Evolutionary conservation across 2,113 vertebrate genomes (phyloP).

Genomic region (Neodon shergylaensis): DNA sequence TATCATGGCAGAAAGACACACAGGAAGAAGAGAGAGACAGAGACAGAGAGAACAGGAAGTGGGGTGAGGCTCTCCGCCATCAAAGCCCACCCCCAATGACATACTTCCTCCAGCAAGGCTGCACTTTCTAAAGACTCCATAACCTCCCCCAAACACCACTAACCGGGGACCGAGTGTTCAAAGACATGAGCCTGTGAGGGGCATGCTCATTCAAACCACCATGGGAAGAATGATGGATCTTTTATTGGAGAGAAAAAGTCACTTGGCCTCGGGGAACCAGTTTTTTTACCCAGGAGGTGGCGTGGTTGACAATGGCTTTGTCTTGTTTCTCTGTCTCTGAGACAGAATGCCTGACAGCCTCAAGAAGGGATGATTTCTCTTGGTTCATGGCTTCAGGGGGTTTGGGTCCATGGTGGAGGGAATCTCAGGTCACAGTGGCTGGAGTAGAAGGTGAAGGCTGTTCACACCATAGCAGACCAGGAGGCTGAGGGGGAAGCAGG

Average conservation of each 20-base stretch:
- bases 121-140: background rate
- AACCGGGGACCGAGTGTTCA: background rate
- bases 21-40: background rate
- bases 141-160: background rate
- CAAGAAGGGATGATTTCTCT: background rate
- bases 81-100: background rate
- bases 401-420: background rate
- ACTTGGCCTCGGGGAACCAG: background rate
- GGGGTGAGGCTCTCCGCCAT: background rate
- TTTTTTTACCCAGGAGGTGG: background rate
- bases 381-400: background rate
- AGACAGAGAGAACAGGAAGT: background rate
- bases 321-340: background rate
- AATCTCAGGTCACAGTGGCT: no score
- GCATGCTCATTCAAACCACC: background rate
- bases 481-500: background rate
- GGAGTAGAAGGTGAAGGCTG: background rate
- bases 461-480: background rate
- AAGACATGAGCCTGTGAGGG: background rate
- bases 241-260: background rate
- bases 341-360: background rate
- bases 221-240: background rate
- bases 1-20: background rate
- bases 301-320: no score
- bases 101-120: background rate